Evolutionary conservation across 2,888 invertebrate species (phyloP).

Genomic region (Tridacna crocea): DNA sequence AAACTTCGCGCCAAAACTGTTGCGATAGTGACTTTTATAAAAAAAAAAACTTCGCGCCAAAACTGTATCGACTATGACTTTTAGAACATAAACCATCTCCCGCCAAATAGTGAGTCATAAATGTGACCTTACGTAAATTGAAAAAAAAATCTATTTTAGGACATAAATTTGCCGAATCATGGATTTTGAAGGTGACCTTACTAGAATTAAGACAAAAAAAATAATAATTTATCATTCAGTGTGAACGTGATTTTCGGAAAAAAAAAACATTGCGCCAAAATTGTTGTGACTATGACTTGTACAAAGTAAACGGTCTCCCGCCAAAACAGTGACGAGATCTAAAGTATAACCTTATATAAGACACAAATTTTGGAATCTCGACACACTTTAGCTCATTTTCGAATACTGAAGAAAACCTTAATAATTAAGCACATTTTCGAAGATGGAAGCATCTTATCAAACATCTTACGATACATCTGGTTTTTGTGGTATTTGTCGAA

Average conservation of each 20-base stretch:
- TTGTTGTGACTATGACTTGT: background rate
- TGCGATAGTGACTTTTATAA: no score
- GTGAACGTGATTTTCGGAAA: conserved; percentile 3
- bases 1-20: no score
- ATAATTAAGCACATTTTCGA: background rate
- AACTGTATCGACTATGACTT: no score
- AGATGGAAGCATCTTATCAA: conserved; percentile 7
- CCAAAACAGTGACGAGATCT: background rate
- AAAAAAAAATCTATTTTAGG: no score
- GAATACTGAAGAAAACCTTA: background rate
- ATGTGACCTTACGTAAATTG: no score
- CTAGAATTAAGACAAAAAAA: background rate
- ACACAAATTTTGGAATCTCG: background rate
- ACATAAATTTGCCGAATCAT: no score
- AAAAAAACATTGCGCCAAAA: conserved; percentile 1
- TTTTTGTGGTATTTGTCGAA: no score
- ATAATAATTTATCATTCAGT: background rate
- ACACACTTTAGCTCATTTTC: background rate
- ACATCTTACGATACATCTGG: conserved; percentile 21
- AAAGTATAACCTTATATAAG: background rate
- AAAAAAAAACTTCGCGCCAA: no score
- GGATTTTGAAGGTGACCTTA: background rate
- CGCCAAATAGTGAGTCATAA: no score
- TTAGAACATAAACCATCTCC: no score
- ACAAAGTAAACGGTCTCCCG: background rate